These are phyloP conservation scores for Protobothrops mucrosquamatus DNA, from an alignment of 2,113 vertebrate species.

Conservation along the genomic window DNA sequence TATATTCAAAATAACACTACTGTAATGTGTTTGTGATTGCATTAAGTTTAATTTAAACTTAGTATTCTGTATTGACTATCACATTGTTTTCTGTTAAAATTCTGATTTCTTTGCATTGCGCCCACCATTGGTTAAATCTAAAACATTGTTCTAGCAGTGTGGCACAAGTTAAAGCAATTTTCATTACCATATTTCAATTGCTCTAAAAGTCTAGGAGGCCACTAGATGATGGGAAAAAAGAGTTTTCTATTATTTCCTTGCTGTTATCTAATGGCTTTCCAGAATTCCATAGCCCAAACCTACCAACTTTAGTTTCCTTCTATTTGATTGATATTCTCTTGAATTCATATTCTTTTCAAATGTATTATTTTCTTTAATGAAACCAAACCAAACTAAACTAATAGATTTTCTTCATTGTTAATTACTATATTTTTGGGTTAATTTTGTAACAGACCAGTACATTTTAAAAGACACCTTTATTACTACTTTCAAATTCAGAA, in stretches of 20 bases:
- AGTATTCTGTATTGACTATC: slow-evolving; percentile 1
- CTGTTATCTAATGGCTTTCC: background rate
- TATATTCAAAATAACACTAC: background rate
- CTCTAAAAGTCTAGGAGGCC: background rate
- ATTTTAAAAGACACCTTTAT: background rate
- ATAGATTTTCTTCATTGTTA: background rate
- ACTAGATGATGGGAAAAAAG: background rate
- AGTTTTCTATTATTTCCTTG: background rate
- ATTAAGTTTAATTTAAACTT: slow-evolving; percentile 36
- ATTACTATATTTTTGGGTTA: background rate
- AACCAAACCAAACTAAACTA: too few relatives aligned
- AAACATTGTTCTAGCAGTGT: background rate
- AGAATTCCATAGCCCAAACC: background rate
- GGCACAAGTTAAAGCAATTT: background rate
- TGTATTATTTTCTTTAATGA: background rate
- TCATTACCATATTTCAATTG: background rate
- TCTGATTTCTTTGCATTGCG: background rate
- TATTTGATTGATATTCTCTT: background rate
- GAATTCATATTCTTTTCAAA: background rate
- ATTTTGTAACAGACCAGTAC: background rate
- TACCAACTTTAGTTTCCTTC: background rate
- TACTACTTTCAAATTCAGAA: background rate
- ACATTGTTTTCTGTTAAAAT: slow-evolving; percentile 32
- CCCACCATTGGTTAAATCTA: background rate
- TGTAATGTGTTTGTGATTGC: slow-evolving; percentile 30